Base-by-base conservation (phyloP, 2,113 vertebrate genomes). In the Puffinus mauretanicus region DNA sequence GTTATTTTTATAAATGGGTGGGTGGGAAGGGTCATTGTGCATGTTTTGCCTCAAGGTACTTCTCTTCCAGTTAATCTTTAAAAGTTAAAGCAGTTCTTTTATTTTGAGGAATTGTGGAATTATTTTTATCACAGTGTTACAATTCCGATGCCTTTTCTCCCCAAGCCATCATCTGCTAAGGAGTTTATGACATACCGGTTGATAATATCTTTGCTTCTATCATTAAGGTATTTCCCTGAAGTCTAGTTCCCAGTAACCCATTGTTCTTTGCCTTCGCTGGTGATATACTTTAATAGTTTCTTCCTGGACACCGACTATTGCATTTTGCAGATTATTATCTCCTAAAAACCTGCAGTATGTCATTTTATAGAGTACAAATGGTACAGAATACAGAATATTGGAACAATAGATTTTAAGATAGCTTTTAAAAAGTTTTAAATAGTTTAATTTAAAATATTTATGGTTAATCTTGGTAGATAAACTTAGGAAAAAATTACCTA, bases 111-210 rank as follows among this genome's bases (percentile, higher is more conserved):
- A 88, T 49, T 44, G 60, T 86, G 55, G 40, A 46, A 55, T 85
- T 93, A 46, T n/a, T 96, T 88, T 93, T 70, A 85, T 51, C 51
- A 19, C 26, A 36, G 2, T 22, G 34, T 57, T 93, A 49, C 29
- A 40, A 13, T 81, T 83, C 76, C 20, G 44, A 72, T 79, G 83
- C 49, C 24, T 82, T 76, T 90, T 67, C 19, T 91, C 30, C 52
- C 71, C 25, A 49, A 38, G 62, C 67, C 55, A 73, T 79, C 58
- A 62, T 81, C 49, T 80, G 42, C 72, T 88, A 82, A 60, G 70
- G 49, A 87, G 55, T 82, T 91, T 92, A 96, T 93, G 94, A 62
- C 51, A 75, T 87, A 81, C 18, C 57, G 83, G 65, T 72, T 30
- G 65, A 58, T 76, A 96, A 82, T 75, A 85, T 72, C 81, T 71